Evolutionary conservation across 2,797 vertebrate genomes (phyloP).

Genomic region (Emys orbicularis): DNA sequence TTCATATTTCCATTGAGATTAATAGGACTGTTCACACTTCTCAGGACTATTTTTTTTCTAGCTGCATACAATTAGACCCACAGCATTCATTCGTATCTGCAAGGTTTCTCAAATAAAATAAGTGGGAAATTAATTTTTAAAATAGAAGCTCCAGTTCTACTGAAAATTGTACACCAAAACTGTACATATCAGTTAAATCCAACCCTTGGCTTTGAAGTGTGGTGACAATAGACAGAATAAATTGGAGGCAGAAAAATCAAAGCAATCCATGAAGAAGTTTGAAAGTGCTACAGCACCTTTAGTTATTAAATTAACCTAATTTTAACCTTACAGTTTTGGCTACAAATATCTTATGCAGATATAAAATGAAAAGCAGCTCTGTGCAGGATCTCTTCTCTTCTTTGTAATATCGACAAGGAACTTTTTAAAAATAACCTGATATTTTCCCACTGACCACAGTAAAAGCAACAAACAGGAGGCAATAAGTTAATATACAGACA

Average conservation of each 20-base stretch:
- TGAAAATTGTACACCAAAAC: not conserved
- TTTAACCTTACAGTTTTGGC: not conserved
- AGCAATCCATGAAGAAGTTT: not conserved
- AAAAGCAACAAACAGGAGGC: not conserved
- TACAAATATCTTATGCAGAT: not conserved
- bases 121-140: not conserved
- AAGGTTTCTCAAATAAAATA: not conserved
- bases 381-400: not conserved
- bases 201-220: not conserved
- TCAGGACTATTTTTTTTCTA: not conserved
- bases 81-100: not conserved
- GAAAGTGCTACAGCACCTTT: not conserved
- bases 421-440: not conserved
- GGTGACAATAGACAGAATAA: not conserved
- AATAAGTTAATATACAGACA: not conserved
- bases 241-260: not conserved
- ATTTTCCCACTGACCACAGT: not conserved
- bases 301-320: not conserved
- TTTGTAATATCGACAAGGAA: not conserved
- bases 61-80: not conserved
- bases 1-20: not conserved
- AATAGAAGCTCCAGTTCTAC: rapidly evolving
- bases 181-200: rapidly evolving
- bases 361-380: rapidly evolving
- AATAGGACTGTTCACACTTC: not conserved